Base-by-base conservation (phyloP, 2,888 invertebrate genomes). In the Nysson spinosus region DNA sequence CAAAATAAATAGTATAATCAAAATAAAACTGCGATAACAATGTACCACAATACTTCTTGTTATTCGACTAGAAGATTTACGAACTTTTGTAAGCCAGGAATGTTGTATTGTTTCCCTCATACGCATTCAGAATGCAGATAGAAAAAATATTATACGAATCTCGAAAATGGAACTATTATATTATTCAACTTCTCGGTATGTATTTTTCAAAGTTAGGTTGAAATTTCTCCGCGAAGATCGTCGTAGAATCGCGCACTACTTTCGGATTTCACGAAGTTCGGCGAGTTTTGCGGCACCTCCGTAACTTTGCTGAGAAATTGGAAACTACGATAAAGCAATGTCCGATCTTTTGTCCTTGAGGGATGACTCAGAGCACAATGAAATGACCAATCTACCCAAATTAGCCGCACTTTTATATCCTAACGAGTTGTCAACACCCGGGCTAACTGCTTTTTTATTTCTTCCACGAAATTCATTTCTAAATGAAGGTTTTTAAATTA, bases 181-280 rank as follows among this genome's bases (percentile, higher is more conserved):
- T 52, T 52, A 57, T 57, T 63, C 63, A n/a, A 37, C 30, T 12
- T 39, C 37, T 49, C 46, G 14, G 22, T 47, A 55, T 26, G 43
- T 60, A 51, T 51, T 55, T 37, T 49, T 37, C 47, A 12, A 16
- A 14, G 28, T n/a, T n/a, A n/a, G n/a, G n/a, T n/a, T n/a, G n/a
- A n/a, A n/a, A n/a, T n/a, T n/a, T n/a, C n/a, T n/a, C n/a, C n/a
- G 72, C 42, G 57, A 72, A 72, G 60, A 72, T 72, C 52, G 69
- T 51, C 16, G 57, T 51, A 72, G n/a, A n/a, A n/a, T 72, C 71
- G 71, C 72, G 72, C 72, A 9, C 7, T 9, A 72, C 55, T 35
- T 61, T 9, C 34, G 56, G 51, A 72, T 67, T 72, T 46, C 24
- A 22, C 47, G 6, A 65, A 65, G 37, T 58, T 43, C 42, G 22